Evolutionary conservation across 2,888 invertebrate genomes (phyloP).

Genomic region (Oligia latruncula): DNA sequence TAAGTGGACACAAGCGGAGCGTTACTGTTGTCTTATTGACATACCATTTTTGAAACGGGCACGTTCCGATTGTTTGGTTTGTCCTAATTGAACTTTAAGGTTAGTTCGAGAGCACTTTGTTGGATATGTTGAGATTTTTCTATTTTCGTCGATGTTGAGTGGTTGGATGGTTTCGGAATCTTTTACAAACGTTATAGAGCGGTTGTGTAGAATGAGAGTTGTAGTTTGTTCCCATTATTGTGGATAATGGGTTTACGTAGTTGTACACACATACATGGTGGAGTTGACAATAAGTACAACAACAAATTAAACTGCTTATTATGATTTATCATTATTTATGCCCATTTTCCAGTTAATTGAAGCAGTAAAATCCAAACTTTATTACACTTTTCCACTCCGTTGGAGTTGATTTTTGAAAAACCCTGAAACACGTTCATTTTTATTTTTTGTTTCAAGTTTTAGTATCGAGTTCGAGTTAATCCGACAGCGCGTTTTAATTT

Average conservation of each 20-base stretch:
- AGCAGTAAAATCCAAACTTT: too few relatives aligned
- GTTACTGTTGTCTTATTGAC: constrained; percentile 66
- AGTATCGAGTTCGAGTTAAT: too few relatives aligned
- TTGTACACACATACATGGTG: not conserved
- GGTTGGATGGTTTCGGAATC: not conserved
- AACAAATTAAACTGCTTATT: not conserved
- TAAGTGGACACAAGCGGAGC: constrained; percentile 68
- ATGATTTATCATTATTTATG: too few relatives aligned
- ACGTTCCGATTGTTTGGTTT: constrained; percentile 41
- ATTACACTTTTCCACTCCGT: too few relatives aligned
- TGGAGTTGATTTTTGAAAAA: too few relatives aligned
- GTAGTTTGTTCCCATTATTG: not conserved
- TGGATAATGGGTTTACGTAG: not conserved
- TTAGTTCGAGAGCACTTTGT: constrained; percentile 23
- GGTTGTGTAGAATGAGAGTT: not conserved
- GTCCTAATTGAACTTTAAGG: constrained; percentile 49
- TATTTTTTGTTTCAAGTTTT: too few relatives aligned
- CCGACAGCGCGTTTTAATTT: too few relatives aligned
- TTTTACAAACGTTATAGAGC: not conserved
- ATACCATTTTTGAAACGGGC: constrained; percentile 67
- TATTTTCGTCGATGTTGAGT: not conserved
- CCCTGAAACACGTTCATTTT: too few relatives aligned
- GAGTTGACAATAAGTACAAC: not conserved
- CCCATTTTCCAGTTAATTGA: too few relatives aligned
- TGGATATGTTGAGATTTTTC: constrained; percentile 17